Evolutionary conservation across 1,140 invertebrate genomes (phyloP), one percentile per base, ranked within the genome.

Genomic region (Ectropis grisescens): DNA sequence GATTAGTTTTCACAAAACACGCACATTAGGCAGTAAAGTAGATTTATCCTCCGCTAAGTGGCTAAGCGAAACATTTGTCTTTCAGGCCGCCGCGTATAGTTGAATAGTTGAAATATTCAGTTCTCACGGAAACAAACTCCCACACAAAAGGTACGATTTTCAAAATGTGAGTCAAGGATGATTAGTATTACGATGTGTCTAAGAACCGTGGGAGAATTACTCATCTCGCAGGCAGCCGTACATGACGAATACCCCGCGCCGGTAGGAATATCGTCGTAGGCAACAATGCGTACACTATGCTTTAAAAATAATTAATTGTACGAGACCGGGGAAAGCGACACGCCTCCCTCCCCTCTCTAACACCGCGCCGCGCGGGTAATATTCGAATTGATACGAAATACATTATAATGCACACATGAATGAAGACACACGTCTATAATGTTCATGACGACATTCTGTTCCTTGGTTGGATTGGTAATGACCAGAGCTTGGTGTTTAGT

Each of bases 111-210:
- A 66, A 58, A 37, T 59, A 58, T 60, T 51, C 47, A 43, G 61
- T 78, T 78, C 66, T 69, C 70, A 75, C 68, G 70, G 56, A 70
- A 66, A 60, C 51, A 34, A 39, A 59, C 30, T 70, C 56, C 52
- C 61, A 58, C 54, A 64, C 58, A 72, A 71, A 68, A 79, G 68
- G 68, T 67, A 67, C 57, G 61, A 68, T 74, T 69, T 62, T 54
- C 48, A 65, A 69, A 76, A 75, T 75, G 70, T 79, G 68, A 79
- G 74, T 72, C 70, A 79, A 75, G 70, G 64, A 74, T 78, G 58
- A 58, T 53, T 56, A 58, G 56, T 57, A 47, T 55, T 50, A 41
- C 48, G 51, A 54, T n/a, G n/a, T 48, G 55, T 61, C 39, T 54
- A 47, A 53, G 46, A 57, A 64, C 62, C 64, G 66, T 72, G 70